These are phyloP conservation scores for Tenthredo mesomela DNA, from an alignment of 2,888 invertebrate species.

Conservation along the genomic window DNA sequence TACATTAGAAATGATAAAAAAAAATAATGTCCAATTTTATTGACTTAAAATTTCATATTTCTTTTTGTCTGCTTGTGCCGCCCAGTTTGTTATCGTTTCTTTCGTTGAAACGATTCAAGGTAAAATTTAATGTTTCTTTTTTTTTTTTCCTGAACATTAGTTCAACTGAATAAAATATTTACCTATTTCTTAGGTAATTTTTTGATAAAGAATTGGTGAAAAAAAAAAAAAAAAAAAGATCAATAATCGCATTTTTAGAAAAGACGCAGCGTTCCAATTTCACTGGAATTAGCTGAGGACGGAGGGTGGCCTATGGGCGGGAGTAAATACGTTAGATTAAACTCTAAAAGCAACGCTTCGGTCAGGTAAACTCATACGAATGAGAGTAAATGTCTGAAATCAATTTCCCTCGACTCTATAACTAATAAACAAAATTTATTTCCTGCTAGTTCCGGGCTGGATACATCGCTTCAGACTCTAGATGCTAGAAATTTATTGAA, in stretches of 20 bases:
- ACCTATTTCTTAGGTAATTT: no score
- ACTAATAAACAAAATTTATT: not conserved
- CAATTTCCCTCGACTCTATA: not conserved
- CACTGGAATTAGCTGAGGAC: slow-evolving; percentile 71
- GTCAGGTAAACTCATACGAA: slow-evolving; percentile 64
- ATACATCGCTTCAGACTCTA: slow-evolving; percentile 82
- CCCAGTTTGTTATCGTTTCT: slow-evolving; percentile 73
- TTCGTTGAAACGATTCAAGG: slow-evolving; percentile 72
- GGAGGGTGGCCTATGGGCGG: slow-evolving; percentile 67
- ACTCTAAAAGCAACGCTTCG: slow-evolving; percentile 66
- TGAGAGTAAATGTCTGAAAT: not conserved
- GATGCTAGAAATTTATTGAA: slow-evolving; percentile 80
- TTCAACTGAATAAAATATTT: not conserved
- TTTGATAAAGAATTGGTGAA: no score
- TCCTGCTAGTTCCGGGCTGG: slow-evolving; percentile 74
- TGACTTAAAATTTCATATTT: slow-evolving; percentile 53
- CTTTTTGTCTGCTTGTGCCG: slow-evolving; percentile 66
- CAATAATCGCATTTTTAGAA: slow-evolving; percentile 62
- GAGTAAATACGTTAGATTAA: slow-evolving; percentile 69
- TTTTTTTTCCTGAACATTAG: not conserved
- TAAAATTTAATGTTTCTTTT: slow-evolving; percentile 59
- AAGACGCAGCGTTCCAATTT: slow-evolving; percentile 68
- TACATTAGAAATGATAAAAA: not conserved
- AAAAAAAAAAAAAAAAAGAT: not conserved
- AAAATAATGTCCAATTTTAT: slow-evolving; percentile 44